Base-by-base conservation (phyloP, 2,888 invertebrate genomes). In the Machimus atricapillus region DNA sequence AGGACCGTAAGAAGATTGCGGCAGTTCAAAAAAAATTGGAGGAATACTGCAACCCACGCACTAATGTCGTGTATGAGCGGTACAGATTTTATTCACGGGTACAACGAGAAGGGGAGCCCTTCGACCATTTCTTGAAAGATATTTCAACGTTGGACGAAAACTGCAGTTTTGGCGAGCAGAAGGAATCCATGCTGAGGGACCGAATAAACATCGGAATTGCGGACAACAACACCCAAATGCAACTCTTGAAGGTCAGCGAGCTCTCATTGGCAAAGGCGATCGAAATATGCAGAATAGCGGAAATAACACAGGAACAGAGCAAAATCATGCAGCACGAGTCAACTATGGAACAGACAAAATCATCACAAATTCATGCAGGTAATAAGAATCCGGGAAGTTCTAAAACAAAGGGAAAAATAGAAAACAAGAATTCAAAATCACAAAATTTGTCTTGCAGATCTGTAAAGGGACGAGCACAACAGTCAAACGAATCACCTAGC, bases 81-180 rank as follows among this genome's bases (percentile, higher is more conserved):
- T 76, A 76, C n/a, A 1, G 92, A 88, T 92, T 92, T 87, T 91
- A 90, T 89, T 92, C 91, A 12, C 92, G 91, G 90, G 92, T 91
- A 19, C 91, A 90, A 31, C 37, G 19, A n/a, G 73, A 87, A 78
- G 82, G 76, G 12, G 37, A 78, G 88, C 73, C 76, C n/a, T 76
- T 76, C 7, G 76, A 76, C 34, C 76, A 76, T 37, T 76, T 76
- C 34, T 16, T 76, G 2, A 76, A 76, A 34, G 12, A 76, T 34
- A 34, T 76, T 34, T 76, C 76, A 31, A 31, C 76, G 12, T 4
- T 9, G n/a, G n/a, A 37, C n/a, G 76, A 76, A 76, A 76, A 0
- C 37, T 76, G 76, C 37, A 14, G 34, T 34, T 76, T 76, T 34
- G 76, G 76, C 16, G 23, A 73, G 19, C 14, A 73, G 31, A 73